phyloP scores from a whole-genome alignment of 2,113 vertebrate genomes.

The Gorilla gorilla region DNA sequence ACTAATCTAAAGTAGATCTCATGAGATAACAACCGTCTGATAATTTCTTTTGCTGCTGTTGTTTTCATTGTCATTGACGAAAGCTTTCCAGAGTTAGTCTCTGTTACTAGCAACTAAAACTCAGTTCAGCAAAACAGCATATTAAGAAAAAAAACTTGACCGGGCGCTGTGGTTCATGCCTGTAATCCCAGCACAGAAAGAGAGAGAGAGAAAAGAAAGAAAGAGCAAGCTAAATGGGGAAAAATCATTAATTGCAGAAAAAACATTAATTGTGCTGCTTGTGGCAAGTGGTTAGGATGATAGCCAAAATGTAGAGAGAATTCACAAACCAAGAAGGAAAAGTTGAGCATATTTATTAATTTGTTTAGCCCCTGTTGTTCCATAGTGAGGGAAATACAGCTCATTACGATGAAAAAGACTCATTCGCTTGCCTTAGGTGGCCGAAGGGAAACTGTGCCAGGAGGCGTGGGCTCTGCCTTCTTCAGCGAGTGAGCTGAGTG shows the following conservation, averaged over 20 bases:
- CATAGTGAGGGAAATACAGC: background rate
- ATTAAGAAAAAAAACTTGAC: background rate
- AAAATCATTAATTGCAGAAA: background rate
- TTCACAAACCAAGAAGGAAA: background rate
- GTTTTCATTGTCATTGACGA: background rate
- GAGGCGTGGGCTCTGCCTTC: background rate
- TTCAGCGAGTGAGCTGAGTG: background rate
- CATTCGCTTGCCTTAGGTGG: background rate
- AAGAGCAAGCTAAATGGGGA: background rate
- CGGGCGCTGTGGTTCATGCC: no score
- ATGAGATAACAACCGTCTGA: background rate
- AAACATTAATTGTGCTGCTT: background rate
- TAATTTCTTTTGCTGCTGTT: no score
- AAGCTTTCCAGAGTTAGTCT: background rate
- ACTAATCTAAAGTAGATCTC: background rate
- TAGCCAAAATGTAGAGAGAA: background rate
- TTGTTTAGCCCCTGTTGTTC: background rate
- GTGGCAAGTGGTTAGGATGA: background rate
- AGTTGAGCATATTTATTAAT: background rate
- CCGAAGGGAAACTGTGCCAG: no score
- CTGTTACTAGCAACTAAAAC: background rate
- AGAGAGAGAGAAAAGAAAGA: no score
- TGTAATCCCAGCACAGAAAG: no score
- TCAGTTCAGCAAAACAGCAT: background rate
- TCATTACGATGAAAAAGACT: background rate